Base-by-base conservation (phyloP, 2,113 vertebrate genomes). In the Mormyrus lacerda region DNA sequence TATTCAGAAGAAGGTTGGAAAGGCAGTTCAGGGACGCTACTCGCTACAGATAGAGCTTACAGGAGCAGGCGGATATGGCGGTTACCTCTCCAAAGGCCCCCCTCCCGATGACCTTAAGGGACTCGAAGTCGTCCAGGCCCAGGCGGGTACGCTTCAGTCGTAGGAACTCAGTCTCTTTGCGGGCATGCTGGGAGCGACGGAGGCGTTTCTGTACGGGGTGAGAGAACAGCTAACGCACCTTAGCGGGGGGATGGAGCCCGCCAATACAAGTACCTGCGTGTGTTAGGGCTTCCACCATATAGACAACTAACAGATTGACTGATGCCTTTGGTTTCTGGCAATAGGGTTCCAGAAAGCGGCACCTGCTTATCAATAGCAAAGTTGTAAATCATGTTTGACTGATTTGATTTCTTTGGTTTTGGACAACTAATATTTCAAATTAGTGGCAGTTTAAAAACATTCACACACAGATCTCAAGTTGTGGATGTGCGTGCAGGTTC, bases 71-170 rank as follows among this genome's bases (percentile, higher is more conserved):
- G 24, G 61, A 27, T 19, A n/a, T 0, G 61, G 39, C 8, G 4
- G 7, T 95, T 89, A 97, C 97, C 97, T 97, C 97, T 92, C 97
- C 97, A 92, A 97, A 97, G 1, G 97, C 97, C 91, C 97, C 97
- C 93, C 97, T 95, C 89, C 97, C 97, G 91, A 97, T 97, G 1
- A 97, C 97, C 95, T 97, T 97, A 7, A 97, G 93, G 51, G 97
- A 97, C 58, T 97, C 97, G 92, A 97, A 97, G 93, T 97, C 97
- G 91, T 97, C 96, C 92, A 97, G 79, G 0, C 96, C 97, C 48
- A 97, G 95, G 88, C 97, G 95, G 88, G 97, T 97, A 87, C 97
- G 96, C 93, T 97, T 97, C 7, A 97, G 94, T 45, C 97, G 96
- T 88, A 97, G 95, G 93, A 97, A 97, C 61, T 97, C 96, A 0